Base-by-base conservation (phyloP, 1,140 invertebrate genomes). In the Apis florea region DNA sequence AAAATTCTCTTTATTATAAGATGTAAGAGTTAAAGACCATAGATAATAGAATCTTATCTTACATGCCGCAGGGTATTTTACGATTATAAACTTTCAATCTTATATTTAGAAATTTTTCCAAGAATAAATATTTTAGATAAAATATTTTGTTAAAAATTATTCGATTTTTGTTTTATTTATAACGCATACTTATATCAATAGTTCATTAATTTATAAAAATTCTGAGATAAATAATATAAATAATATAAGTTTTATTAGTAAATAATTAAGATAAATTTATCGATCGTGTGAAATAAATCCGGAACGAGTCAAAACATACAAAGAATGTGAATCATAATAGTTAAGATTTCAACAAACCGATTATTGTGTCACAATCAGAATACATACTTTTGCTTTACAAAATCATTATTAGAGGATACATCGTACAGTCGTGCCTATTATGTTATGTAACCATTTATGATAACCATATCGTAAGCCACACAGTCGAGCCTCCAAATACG, bases 401-500 rank as follows among this genome's bases (percentile, higher is more conserved):
- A 83, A 85, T 79, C 13, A 17, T 19, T 85, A 74, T 79, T 53
- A 24, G 51, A 71, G 24, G 56, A 76, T 72, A 81, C 72, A 69
- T 76, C n/a, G 53, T 15, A 24, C 1, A 64, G 53, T 51, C 77
- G 77, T 83, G 84, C 82, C 83, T 78, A 72, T 74, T 26, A 2
- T 13, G 58, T 88, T 86, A 87, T 85, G 86, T 79, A 88, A 88
- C 85, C 26, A 84, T 77, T 56, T 54, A 26, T 54, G 86, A 88
- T 88, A 88, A 88, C 51, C 58, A 24, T 84, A 84, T 86, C 71
- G 21, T 24, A 66, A 24, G 56, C 61, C 69, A 81, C 11, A 79
- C 31, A 49, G 78, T 31, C 86, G 85, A 88, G 86, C 85, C 85
- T 85, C 86, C 83, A 82, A 56, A 69, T 56, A 85, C 85, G 86